A percentile compares a stretch with the other conserved stretches of the same genome.
Evolutionary conservation across 2,888 invertebrate genomes (phyloP).

Genomic region (Chloroclysta siterata): DNA sequence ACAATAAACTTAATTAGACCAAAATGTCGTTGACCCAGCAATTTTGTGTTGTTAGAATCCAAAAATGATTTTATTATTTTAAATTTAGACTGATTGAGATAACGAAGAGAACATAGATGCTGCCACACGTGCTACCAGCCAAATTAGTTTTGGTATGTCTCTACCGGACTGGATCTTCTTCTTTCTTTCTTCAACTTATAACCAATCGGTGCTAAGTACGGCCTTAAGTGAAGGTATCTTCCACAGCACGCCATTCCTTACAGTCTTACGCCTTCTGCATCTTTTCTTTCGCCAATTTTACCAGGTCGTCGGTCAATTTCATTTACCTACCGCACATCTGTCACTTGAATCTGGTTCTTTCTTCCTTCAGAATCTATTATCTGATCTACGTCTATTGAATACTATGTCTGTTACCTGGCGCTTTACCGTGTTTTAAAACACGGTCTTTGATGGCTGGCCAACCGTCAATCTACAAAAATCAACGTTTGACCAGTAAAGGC

Average conservation of each 20-base stretch:
- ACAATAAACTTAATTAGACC: constrained; percentile 42
- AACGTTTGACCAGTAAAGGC: not conserved
- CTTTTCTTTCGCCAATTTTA: too few relatives aligned
- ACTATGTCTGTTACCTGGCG: too few relatives aligned
- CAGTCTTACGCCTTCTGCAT: too few relatives aligned
- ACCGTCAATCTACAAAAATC: not conserved
- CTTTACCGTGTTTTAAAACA: not conserved
- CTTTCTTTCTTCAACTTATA: too few relatives aligned
- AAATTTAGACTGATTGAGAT: constrained; percentile 45
- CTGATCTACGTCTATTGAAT: too few relatives aligned
- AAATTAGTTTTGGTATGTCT: not conserved
- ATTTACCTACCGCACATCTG: too few relatives aligned
- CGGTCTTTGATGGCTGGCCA: not conserved
- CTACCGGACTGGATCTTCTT: not conserved
- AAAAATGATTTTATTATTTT: constrained; percentile 49
- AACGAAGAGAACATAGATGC: constrained; percentile 38
- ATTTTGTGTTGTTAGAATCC: constrained; percentile 42
- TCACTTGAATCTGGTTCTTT: too few relatives aligned
- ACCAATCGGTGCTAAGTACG: too few relatives aligned
- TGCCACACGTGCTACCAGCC: constrained; percentile 9
- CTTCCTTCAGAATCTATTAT: too few relatives aligned
- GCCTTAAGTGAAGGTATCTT: too few relatives aligned
- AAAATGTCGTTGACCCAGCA: constrained; percentile 42
- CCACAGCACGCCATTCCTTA: too few relatives aligned
- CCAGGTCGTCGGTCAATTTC: too few relatives aligned